Evolutionary conservation across 1,140 invertebrate species (phyloP), one percentile per base, ranked within the genome.

Genomic region (Macrosteles quadrilineatus): DNA sequence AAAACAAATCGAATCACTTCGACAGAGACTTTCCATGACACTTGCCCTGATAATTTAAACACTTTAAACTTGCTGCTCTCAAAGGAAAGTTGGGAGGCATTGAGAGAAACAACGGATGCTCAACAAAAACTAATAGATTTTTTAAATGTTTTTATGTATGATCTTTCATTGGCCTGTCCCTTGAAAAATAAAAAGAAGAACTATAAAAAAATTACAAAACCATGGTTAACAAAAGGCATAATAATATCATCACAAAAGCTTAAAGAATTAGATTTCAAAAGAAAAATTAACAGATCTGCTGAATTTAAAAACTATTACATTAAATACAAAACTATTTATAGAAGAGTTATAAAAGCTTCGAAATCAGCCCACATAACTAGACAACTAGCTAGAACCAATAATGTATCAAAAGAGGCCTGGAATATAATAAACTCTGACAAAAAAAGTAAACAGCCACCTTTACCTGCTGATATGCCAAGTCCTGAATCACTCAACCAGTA

Each of bases 271-370:
- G 29, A 25, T 31, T 64, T 64, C 14, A 19, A 30, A 31, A 29
- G 62, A 14, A 64, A 29, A 64, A 29, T 31, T 6, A 32, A 64
- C 23, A 64, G 29, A 64, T 64, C 29, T n/a, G 14, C 12, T 21
- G 29, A 25, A 31, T n/a, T 29, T 12, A 23, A 64, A 64, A n/a
- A 25, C 9, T 17, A 43, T 43, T 43, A 43, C 17, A 11, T 43
- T 11, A 43, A 9, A 17, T 43, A 43, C 36, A 43, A 43, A 43
- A 9, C 9, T 11, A 43, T 43, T 17, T 17, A 43, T 17, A 9
- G 36, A 11, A 43, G 17, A 43, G 17, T 43, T 11, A 43, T 43
- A 43, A 43, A 17, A 43, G 36, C 36, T 11, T 9, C 36, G 9
- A 43, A 43, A 43, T 9, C 36, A 17, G 9, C 36, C 36, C 17